Evolutionary conservation across 2,113 vertebrate species (phyloP), one percentile per base, ranked within the genome.

Genomic region (Oryzias celebensis): DNA sequence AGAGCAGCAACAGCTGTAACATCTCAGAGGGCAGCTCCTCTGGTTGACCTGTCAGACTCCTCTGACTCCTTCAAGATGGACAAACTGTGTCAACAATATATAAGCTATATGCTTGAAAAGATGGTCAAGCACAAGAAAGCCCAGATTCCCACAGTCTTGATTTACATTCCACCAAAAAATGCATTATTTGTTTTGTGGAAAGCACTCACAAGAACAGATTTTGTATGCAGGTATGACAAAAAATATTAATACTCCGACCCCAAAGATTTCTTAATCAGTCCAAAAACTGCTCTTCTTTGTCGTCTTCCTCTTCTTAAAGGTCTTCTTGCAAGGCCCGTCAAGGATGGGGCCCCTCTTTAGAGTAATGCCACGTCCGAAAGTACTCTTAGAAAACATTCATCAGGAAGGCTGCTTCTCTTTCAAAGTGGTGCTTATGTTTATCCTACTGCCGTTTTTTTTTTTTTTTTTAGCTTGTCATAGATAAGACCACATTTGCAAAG

Each of bases 1-100:
- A 51, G 52, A 69, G 63, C 61, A 47, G 52, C 61, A 58, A 31
- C 85, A 86, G 87, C 84, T 88, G 87, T 52, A 65, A 24, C 4
- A 4, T 76, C 58, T 82, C 79, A 67, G 52, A 59, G 62, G 63
- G 57, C 48, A 51, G 64, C 68, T 71, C 26, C 57, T 65, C 66
- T 26, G 66, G 36, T 63, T 28, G 56, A 72, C 60, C 71, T 71
- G 77, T 82, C 75, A 78, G n/a, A 78, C 4, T 42, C 56, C 58
- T 74, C 59, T 61, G 65, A 73, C 53, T 86, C 55, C 59, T 72
- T 57, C 28, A 54, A 64, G 26, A 68, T 62, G 79, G 71, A 75
- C 52, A 7, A 44, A 52, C 49, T 71, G 16, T 67, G 73, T 75
- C 76, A 68, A 18, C 52, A 62, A 52, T 43, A 52, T 65, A 52